Percentiles rank a stretch among this genome's conserved stretches.
phyloP scores from a whole-genome alignment of 2,888 invertebrate genomes.

The Acrocera orbiculus region DNA sequence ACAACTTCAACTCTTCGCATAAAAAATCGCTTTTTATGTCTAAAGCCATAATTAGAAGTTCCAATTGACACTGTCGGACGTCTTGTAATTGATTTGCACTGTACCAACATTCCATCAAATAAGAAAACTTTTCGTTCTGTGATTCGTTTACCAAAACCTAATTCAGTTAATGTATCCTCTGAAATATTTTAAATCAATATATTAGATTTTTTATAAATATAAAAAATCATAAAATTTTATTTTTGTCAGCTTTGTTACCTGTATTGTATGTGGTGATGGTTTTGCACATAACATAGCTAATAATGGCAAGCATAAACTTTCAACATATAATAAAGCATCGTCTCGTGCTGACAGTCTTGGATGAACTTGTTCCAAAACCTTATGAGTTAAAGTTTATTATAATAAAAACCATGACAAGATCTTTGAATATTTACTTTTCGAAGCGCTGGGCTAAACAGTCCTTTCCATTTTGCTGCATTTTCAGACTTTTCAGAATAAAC shows the following conservation, averaged over 20 bases:
- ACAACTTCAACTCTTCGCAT: slow-evolving; percentile 82
- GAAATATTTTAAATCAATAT: slow-evolving; percentile 19
- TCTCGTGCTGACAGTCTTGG: slow-evolving; percentile 70
- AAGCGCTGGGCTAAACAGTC: slow-evolving; percentile 70
- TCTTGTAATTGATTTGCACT: slow-evolving; percentile 69
- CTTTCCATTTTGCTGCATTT: slow-evolving; percentile 83
- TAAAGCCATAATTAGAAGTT: slow-evolving; percentile 42
- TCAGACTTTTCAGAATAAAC: slow-evolving; percentile 80
- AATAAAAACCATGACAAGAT: too few species aligned
- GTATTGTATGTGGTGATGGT: slow-evolving; percentile 64
- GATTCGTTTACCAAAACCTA: slow-evolving; percentile 59
- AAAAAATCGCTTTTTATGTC: slow-evolving; percentile 81
- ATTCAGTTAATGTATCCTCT: slow-evolving; percentile 68
- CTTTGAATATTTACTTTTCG: slow-evolving; percentile 79
- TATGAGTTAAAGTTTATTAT: slow-evolving; percentile 11
- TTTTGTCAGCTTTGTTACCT: too few species aligned
- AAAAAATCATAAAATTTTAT: too few species aligned
- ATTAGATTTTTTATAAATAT: too few species aligned
- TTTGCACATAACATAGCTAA: slow-evolving; percentile 75
- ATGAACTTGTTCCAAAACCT: slow-evolving; percentile 85
- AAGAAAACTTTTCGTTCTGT: slow-evolving; percentile 82
- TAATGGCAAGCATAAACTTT: slow-evolving; percentile 73
- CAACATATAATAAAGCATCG: slow-evolving; percentile 83
- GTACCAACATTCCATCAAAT: slow-evolving; percentile 83
- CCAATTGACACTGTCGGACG: slow-evolving; percentile 35